Evolutionary conservation across 2,113 vertebrate genomes (phyloP), one percentile per base, ranked within the genome.

Genomic region (Pseudorasbora parva): DNA sequence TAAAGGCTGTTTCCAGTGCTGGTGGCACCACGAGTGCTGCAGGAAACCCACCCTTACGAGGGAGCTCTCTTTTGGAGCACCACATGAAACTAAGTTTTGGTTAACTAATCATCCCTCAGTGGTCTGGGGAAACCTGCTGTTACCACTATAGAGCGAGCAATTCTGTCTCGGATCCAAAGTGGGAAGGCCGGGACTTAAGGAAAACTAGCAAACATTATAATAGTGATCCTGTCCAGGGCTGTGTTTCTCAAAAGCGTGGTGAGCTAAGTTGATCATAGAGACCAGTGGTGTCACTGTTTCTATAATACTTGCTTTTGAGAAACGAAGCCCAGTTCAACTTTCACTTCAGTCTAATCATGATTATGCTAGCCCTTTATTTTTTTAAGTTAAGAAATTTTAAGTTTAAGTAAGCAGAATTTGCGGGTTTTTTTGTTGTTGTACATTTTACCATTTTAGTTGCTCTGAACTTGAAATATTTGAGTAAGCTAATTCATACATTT

Each of bases 81-180:
- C 89, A 89, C 89, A 88, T 88, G 78, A 87, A 90, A 76, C 73
- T 47, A 9, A 71, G 4, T 68, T 2, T 30, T 8, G 83, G 84
- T 81, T 69, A 79, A 78, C 19, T 86, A 86, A 83, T 76, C 66
- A 83, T 30, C 64, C 64, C 14, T 64, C 57, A 19, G 62, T 33
- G 2, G 37, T 23, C 23, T 19, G 30, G 23, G 54, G 64, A 71
- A 76, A 83, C 80, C 76, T 60, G 74, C 30, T 82, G 57, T 62
- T 43, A 21, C 45, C 8, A 5, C 82, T 56, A 49, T 49, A 69
- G 11, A 51, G 79, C 43, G 51, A 62, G 62, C 62, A 60, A 49
- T 83, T 62, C 73, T 82, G 73, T 72, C 74, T 71, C 23, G 64
- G 77, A 83, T 86, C 81, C 83, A 88, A 86, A 85, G 64, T 80